Percentiles rank a stretch among this genome's conserved stretches.
These are phyloP conservation scores for Philonicus albiceps DNA, from an alignment of 2,888 invertebrate species.

Conservation along the genomic window DNA sequence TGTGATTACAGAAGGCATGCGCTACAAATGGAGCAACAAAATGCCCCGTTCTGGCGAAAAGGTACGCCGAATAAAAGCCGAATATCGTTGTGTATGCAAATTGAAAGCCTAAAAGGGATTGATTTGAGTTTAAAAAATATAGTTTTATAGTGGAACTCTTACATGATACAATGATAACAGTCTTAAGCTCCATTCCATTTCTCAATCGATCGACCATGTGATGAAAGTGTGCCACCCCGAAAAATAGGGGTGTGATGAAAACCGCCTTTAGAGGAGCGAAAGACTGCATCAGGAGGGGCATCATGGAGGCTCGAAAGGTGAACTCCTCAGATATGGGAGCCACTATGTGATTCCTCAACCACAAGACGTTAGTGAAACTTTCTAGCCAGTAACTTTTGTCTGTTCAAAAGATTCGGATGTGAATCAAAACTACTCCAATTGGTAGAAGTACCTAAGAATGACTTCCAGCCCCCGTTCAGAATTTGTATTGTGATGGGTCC, in stretches of 20 bases:
- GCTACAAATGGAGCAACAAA: slow-evolving; percentile 86
- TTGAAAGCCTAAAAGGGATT: slow-evolving; percentile 75
- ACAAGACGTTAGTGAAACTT: slow-evolving; percentile 76
- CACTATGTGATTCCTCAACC: slow-evolving; percentile 88
- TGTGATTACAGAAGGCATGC: slow-evolving; percentile 95
- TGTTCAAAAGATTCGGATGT: slow-evolving; percentile 55
- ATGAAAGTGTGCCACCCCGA: slow-evolving; percentile 94
- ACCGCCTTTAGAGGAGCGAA: slow-evolving; percentile 78
- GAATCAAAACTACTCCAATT: background rate
- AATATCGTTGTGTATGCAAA: slow-evolving; percentile 91
- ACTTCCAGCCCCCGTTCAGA: slow-evolving; percentile 73
- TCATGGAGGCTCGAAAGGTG: slow-evolving; percentile 94
- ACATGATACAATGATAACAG: slow-evolving; percentile 78
- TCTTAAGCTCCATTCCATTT: slow-evolving; percentile 73
- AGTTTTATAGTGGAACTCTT: slow-evolving; percentile 59
- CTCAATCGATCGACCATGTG: slow-evolving; percentile 84
- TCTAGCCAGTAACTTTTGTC: slow-evolving; percentile 78
- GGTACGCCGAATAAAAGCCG: slow-evolving; percentile 92
- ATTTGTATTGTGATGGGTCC: slow-evolving; percentile 83
- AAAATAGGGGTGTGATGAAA: slow-evolving; percentile 87
- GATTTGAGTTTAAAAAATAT: background rate
- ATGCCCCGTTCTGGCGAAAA: slow-evolving; percentile 90
- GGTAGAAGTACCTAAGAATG: background rate
- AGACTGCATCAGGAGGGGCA: slow-evolving; percentile 86
- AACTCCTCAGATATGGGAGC: slow-evolving; percentile 96